Evolutionary conservation across 2,797 vertebrate genomes (phyloP), one percentile per base, ranked within the genome.

Genomic region (Apogon hyalosoma): DNA sequence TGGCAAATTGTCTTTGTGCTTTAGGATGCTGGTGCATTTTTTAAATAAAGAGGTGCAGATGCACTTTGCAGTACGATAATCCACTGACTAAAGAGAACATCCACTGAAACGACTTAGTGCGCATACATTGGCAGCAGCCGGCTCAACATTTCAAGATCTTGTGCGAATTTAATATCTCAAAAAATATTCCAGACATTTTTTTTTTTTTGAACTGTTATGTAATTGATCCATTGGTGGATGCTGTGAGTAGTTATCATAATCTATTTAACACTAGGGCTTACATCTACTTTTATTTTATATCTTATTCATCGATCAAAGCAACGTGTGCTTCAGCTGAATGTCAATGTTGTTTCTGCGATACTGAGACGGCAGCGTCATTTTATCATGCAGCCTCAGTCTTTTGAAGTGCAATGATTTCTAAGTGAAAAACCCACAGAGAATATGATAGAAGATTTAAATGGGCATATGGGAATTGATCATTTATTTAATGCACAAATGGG

Each of bases 261-360:
- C 62, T 28, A 63, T 74, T 45, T 7, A 66, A 15, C 41, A 13
- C 31, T 10, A n/a, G 11, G 31, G 33, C 43, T 50, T 54, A 39
- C 11, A 8, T 47, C 45, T 18, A 12, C 54, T 47, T 66, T 70
- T 33, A 62, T 46, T 38, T 1, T 3, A 43, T 62, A 9, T 62
- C 70, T 66, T 70, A 66, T 74, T 66, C 51, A 62, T 43, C 15
- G 38, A 31, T 42, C 24, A 41, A 47, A 65, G 48, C 11, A 64
- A 31, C 5, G 15, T 19, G 2, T 0, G n/a, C 50, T 41, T 15
- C 0, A 2, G 51, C 41, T 42, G 52, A 57, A 65, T 43, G 18
- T n/a, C 51, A 70, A 41, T 19, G 16, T 3, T 14, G 36, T 36
- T 63, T 42, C n/a, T 5, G 7, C 7, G 11, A 7, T 7, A 46